Evolutionary conservation across 2,113 vertebrate species (phyloP).

Genomic region (Crocuta crocuta): DNA sequence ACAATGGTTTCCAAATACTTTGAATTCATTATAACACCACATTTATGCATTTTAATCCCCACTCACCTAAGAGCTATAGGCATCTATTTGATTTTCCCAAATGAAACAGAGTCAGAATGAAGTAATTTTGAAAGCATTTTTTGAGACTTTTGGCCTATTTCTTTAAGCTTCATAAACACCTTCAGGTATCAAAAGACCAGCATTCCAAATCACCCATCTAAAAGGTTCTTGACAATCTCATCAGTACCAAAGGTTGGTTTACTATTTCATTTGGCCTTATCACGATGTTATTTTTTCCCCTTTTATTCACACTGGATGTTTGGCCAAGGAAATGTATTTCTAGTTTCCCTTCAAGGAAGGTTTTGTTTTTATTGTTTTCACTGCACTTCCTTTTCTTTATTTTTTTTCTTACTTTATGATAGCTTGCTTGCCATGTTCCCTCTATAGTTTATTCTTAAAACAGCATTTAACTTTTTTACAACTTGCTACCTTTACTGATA

Average conservation of each 20-base stretch:
- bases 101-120: slow-evolving; percentile 41
- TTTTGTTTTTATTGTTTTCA: slow-evolving; percentile 61
- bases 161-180: slow-evolving; percentile 29
- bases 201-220: neutral
- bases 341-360: slow-evolving; percentile 41
- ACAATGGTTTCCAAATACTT: slow-evolving; percentile 51
- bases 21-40: neutral
- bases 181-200: slow-evolving; percentile 36
- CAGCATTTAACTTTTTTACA: slow-evolving; percentile 56
- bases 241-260: neutral
- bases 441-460: slow-evolving; percentile 54
- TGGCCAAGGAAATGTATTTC: slow-evolving; percentile 48
- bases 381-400: slow-evolving; percentile 13
- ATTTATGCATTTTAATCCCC: neutral
- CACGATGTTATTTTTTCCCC: neutral
- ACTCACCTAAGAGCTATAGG: slow-evolving; percentile 12
- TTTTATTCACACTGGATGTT: slow-evolving; percentile 26
- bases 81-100: slow-evolving; percentile 48
- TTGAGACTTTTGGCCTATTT: slow-evolving; percentile 43
- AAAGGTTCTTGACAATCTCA: slow-evolving; percentile 10
- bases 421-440: slow-evolving; percentile 5
- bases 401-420: slow-evolving; percentile 45
- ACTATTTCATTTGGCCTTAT: slow-evolving; percentile 35
- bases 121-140: slow-evolving; percentile 45
- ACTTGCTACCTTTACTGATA: slow-evolving; percentile 58